These are phyloP conservation scores for Acropternis orthonyx DNA, from an alignment of 2,797 vertebrate genomes.

Conservation along the genomic window DNA sequence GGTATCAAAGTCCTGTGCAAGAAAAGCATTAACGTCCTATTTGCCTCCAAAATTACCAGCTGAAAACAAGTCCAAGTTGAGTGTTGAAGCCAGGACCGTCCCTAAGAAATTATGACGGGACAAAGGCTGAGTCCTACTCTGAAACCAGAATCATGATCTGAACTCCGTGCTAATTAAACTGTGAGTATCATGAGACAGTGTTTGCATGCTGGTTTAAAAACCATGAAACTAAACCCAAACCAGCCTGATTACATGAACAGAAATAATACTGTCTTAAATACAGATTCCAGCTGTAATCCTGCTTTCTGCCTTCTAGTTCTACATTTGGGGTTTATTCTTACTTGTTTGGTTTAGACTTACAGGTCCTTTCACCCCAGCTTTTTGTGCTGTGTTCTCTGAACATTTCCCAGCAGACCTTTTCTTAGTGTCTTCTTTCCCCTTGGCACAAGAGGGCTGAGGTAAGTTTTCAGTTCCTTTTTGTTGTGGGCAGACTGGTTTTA, in stretches of 20 bases:
- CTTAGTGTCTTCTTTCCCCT: conserved; percentile 66
- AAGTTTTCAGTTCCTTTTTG: conserved; percentile 65
- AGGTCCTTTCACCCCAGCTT: conserved; percentile 78
- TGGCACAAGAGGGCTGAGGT: conserved; percentile 41
- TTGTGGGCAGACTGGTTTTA: conserved; percentile 71
- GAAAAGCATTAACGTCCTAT: background rate
- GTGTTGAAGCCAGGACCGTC: background rate
- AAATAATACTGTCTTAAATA: background rate
- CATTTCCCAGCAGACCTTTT: conserved; percentile 75
- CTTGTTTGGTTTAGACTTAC: conserved; percentile 78
- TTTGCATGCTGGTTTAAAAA: background rate
- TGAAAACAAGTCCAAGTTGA: background rate
- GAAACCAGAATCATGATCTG: background rate
- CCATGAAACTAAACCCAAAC: background rate
- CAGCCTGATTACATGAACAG: background rate
- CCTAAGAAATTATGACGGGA: background rate
- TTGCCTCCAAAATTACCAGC: background rate
- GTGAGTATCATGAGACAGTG: background rate
- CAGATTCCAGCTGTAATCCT: background rate
- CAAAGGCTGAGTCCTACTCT: background rate
- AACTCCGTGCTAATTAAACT: background rate
- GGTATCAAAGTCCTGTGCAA: background rate
- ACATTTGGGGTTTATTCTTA: background rate
- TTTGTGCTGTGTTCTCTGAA: conserved; percentile 81
- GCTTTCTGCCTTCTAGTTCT: background rate